Percentiles rank a stretch among this genome's conserved stretches.
Conservation (phyloP, 2,797 vertebrate species). For the Merluccius polli region DNA sequence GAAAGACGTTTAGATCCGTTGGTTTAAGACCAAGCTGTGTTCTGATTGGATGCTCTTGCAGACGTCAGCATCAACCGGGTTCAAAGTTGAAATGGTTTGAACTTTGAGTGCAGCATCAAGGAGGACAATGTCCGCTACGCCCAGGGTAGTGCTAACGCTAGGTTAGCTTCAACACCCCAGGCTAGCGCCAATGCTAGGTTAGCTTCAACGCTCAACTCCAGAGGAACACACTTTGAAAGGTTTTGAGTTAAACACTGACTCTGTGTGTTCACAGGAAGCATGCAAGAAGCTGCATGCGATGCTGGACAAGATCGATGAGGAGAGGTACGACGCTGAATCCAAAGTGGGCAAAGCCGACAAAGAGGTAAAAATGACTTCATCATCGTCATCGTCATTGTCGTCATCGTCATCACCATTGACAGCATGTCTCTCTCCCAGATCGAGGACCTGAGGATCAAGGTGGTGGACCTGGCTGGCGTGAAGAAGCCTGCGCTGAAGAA, state of each 20-base stretch:
- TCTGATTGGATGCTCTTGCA: too few species aligned
- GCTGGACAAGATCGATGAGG: slow-evolving; percentile 86
- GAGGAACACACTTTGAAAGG: too few species aligned
- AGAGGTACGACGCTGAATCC: slow-evolving; percentile 83
- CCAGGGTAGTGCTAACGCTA: too few species aligned
- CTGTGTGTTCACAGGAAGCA: slow-evolving; percentile 71
- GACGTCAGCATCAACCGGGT: too few species aligned
- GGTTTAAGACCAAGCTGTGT: too few species aligned
- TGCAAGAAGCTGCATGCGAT: slow-evolving; percentile 81
- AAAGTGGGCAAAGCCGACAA: slow-evolving; percentile 82
- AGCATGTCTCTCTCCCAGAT: slow-evolving; percentile 68
- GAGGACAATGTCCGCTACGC: too few species aligned
- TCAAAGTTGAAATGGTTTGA: too few species aligned
- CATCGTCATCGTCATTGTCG: not conserved
- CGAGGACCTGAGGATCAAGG: slow-evolving; percentile 90
- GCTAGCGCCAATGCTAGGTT: too few species aligned
- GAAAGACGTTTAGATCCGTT: too few species aligned
- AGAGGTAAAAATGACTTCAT: slow-evolving; percentile 74
- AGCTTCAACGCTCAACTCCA: too few species aligned
- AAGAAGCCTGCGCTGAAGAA: slow-evolving; percentile 87
- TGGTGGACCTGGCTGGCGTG: slow-evolving; percentile 89
- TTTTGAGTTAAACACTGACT: not conserved
- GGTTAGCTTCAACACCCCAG: too few species aligned
- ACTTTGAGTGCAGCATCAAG: too few species aligned
- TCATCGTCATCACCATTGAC: slow-evolving; percentile 6